Percentiles rank a stretch among this genome's conserved stretches.
These are phyloP conservation scores for Drosophila suboccidentalis DNA, from an alignment of 2,888 invertebrate species.

Conservation along the genomic window DNA sequence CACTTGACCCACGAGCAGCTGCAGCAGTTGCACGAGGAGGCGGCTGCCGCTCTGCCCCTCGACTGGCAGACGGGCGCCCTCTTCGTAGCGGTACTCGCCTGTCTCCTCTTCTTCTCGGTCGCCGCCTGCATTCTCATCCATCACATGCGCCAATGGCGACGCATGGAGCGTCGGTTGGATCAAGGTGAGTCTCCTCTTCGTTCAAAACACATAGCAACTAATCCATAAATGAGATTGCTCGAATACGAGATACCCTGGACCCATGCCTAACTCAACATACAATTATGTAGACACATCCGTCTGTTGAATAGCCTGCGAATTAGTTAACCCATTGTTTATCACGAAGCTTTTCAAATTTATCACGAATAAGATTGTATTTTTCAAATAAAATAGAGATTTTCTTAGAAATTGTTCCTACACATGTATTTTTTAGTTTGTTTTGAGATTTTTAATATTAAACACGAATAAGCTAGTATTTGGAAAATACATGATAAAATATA, in stretches of 20 bases:
- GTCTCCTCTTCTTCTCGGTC: constrained; percentile 92
- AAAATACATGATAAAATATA: too few relatives aligned
- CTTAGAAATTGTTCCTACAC: too few relatives aligned
- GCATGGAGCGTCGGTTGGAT: constrained; percentile 91
- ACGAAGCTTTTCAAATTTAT: background rate
- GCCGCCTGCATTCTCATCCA: constrained; percentile 91
- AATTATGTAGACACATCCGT: background rate
- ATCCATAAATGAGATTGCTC: background rate
- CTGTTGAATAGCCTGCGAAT: background rate
- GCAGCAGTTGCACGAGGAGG: constrained; percentile 83
- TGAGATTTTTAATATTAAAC: too few relatives aligned
- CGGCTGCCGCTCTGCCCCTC: constrained; percentile 85
- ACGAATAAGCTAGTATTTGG: too few relatives aligned
- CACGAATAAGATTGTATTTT: background rate
- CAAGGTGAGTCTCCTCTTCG: constrained; percentile 88
- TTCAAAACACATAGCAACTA: background rate
- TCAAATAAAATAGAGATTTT: background rate
- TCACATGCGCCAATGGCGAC: constrained; percentile 92
- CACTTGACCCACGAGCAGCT: constrained; percentile 81
- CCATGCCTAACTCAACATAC: background rate
- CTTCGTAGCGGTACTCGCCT: constrained; percentile 90
- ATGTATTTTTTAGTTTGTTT: too few relatives aligned
- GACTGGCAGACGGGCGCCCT: constrained; percentile 92
- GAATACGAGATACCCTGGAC: background rate
- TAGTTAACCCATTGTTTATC: too few relatives aligned